Evolutionary conservation across 2,797 vertebrate genomes (phyloP), one percentile per base, ranked within the genome.

Genomic region (Hybognathus amarus): DNA sequence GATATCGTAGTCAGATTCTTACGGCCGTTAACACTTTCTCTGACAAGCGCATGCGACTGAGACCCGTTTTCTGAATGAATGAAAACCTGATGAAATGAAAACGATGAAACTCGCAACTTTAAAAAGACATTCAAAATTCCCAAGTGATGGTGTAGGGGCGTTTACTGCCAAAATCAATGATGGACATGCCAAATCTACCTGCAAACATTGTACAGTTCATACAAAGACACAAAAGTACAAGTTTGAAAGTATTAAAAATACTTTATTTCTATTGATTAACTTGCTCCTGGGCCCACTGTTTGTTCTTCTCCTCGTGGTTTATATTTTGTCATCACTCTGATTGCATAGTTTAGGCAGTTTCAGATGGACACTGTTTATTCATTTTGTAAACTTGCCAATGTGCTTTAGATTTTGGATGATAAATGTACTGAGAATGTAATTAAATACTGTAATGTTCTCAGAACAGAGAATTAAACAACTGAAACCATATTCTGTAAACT

Each of bases 401-500:
- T 71, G 79, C 7, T 80, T 71, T 24, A 61, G 38, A 71, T 63
- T 63, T 61, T 80, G 38, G 12, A 42, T 17, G 40, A 56, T 27
- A 61, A 42, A 61, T 70, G 40, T 27, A 81, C 7, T n/a, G 50
- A 45, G 27, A 73, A 73, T n/a, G 20, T n/a, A 15, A 73, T 38
- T 74, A 74, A 50, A 81, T 45, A 42, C 36, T 45, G 36, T 56
- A 74, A 73, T 73, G 30, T n/a, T 81, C 40, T 36, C 38, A 63
- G 8, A 0, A 5, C 27, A 22, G 18, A 81, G 12, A 63, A 80
- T 63, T 47, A 63, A 80, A 71, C 40, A 73, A 81, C 50, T 50
- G 15, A 38, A 81, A 81, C 40, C 1, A 64, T 78, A 70, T 61
- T 59, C 20, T 63, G 64, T 68, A 68, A 80, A 81, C 69, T 4